Evolutionary conservation across 2,888 invertebrate genomes (phyloP).

Genomic region (Pristionchus japonicus): DNA sequence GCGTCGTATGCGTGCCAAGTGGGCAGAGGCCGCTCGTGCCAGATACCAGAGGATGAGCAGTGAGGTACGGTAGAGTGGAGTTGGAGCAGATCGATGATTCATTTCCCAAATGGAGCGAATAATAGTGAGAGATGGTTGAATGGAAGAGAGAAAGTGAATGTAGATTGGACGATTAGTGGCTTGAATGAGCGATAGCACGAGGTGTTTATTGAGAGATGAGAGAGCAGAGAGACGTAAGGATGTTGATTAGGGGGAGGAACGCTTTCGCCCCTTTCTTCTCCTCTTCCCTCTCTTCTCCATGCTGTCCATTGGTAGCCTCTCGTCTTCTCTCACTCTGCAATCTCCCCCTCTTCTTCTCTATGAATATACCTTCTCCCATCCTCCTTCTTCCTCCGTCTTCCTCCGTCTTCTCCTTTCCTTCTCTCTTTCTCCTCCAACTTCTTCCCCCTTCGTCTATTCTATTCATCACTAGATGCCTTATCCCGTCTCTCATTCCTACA

Average conservation of each 20-base stretch:
- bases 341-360: conserved; percentile 2
- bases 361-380: background rate
- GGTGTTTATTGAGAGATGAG: background rate
- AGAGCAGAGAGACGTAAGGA: background rate
- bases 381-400: background rate
- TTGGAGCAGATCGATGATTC: background rate
- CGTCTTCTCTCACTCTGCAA: background rate
- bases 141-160: background rate
- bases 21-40: conserved; percentile 74
- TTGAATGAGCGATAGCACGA: background rate
- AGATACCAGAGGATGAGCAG: conserved; percentile 68
- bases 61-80: conserved; percentile 50
- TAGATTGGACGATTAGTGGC: background rate
- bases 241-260: background rate
- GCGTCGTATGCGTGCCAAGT: conserved; percentile 72
- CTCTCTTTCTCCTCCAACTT: background rate
- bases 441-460: background rate
- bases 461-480: conserved; percentile 13
- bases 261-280: conserved; percentile 16
- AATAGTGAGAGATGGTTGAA: background rate
- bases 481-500: background rate
- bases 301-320: background rate
- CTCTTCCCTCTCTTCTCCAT: conserved; percentile 8
- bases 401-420: background rate
- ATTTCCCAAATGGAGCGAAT: too few species aligned